These are phyloP conservation scores for Ypsolopha scabrella DNA, from an alignment of 2,888 invertebrate genomes.

Conservation along the genomic window DNA sequence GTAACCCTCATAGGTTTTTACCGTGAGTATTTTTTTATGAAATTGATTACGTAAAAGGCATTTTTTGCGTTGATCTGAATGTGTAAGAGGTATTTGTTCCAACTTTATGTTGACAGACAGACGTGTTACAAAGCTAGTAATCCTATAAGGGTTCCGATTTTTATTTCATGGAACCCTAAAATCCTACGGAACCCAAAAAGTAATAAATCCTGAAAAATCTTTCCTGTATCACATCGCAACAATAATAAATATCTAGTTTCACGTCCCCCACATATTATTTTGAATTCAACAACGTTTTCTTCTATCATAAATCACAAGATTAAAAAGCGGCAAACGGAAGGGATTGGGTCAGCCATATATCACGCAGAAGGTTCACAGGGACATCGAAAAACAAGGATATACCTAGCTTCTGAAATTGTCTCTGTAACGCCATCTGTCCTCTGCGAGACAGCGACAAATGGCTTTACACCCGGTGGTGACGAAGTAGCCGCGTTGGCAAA, in stretches of 20 bases:
- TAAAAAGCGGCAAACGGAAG: constrained; percentile 37
- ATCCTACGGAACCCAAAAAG: too few relatives aligned
- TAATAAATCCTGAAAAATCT: neutral
- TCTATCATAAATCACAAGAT: constrained; percentile 37
- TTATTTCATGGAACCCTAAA: too few relatives aligned
- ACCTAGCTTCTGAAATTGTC: constrained; percentile 20
- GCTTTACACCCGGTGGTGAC: neutral
- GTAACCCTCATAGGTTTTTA: too few relatives aligned
- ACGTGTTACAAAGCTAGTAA: too few relatives aligned
- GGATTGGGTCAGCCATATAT: constrained; percentile 35
- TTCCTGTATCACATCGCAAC: too few relatives aligned
- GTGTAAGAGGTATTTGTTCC: too few relatives aligned
- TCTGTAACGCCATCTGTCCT: constrained; percentile 23
- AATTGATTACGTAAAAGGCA: too few relatives aligned
- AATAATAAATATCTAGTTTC: too few relatives aligned
- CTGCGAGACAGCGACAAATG: neutral
- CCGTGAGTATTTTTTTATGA: too few relatives aligned
- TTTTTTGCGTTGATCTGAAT: too few relatives aligned
- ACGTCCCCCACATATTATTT: constrained; percentile 15
- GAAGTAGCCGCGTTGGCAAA: neutral
- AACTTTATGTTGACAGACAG: too few relatives aligned
- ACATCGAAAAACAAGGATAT: constrained; percentile 23
- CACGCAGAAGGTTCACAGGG: constrained; percentile 22
- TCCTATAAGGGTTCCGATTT: too few relatives aligned
- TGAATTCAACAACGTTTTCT: constrained; percentile 34